A percentile compares a stretch with the other conserved stretches of the same genome.
Conservation (phyloP, 2,888 invertebrate genomes). For the Ophraella communa region DNA sequence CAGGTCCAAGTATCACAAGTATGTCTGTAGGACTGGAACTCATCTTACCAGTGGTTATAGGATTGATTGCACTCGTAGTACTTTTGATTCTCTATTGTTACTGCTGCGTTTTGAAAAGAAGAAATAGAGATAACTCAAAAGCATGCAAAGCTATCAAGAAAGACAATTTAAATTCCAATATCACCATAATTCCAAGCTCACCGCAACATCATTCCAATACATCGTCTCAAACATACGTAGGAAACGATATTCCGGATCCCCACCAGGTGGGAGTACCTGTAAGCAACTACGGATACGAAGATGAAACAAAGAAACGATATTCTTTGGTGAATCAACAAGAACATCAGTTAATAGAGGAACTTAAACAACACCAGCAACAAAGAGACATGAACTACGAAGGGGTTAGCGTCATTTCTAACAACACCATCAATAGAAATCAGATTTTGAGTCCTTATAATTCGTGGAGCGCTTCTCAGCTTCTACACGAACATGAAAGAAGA, state of each 20-base stretch:
- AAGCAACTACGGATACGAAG: constrained; percentile 58
- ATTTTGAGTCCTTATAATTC: constrained; percentile 65
- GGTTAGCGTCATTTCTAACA: constrained; percentile 57
- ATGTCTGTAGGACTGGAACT: constrained; percentile 60
- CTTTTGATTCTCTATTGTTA: constrained; percentile 61
- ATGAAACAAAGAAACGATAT: constrained; percentile 61
- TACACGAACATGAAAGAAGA: constrained; percentile 66
- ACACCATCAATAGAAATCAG: constrained; percentile 58
- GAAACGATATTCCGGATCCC: constrained; percentile 55
- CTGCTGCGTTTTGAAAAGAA: constrained; percentile 61
- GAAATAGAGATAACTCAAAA: constrained; percentile 49
- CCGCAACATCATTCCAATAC: constrained; percentile 49
- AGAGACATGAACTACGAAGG: constrained; percentile 52
- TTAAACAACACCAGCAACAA: constrained; percentile 57
- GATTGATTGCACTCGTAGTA: constrained; percentile 59
- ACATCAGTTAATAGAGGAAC: constrained; percentile 59
- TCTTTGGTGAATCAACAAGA: constrained; percentile 61
- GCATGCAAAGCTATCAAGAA: constrained; percentile 50
- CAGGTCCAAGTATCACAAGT: constrained; percentile 57
- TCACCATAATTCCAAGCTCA: constrained; percentile 60
- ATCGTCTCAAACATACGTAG: constrained; percentile 49
- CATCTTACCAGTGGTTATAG: constrained; percentile 61
- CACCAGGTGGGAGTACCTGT: constrained; percentile 61
- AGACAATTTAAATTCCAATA: constrained; percentile 56
- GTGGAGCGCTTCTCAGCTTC: constrained; percentile 67